Evolutionary conservation across 2,797 vertebrate species (phyloP).

Genomic region (Pseudochaenichthys georgianus): DNA sequence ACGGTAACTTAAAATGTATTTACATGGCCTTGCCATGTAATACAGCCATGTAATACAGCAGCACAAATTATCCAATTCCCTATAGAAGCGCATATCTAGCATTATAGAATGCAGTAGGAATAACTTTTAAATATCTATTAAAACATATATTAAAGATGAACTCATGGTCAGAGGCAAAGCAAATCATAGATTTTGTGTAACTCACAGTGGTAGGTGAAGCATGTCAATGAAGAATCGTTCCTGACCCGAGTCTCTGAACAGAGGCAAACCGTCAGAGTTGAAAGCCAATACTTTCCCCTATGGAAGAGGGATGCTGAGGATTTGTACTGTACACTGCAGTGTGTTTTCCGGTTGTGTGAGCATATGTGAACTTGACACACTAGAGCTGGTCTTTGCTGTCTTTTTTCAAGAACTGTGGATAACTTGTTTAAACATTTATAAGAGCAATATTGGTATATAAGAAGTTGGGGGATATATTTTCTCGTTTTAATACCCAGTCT

Average conservation of each 20-base stretch:
- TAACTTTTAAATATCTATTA: not conserved
- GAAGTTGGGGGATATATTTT: not conserved
- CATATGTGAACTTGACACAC: not conserved
- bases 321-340: conserved; percentile 26
- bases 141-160: conserved; percentile 18
- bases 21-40: not conserved
- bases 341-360: conserved; percentile 18
- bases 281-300: conserved; percentile 1
- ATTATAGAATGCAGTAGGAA: not conserved
- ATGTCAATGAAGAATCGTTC: conserved; percentile 46
- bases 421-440: not conserved
- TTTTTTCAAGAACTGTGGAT: not conserved
- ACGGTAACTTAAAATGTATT: conserved; percentile 3
- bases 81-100: not conserved
- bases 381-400: not conserved
- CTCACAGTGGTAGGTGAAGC: conserved; percentile 36
- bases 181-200: conserved; percentile 25
- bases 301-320: conserved; percentile 63
- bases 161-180: not conserved
- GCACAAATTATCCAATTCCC: not conserved
- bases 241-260: conserved; percentile 21
- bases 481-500: not conserved
- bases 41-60: not conserved
- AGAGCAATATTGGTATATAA: not conserved
- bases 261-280: conserved; percentile 20